Base-by-base conservation (phyloP, 2,888 invertebrate species). In the Mesochorus sp. region DNA sequence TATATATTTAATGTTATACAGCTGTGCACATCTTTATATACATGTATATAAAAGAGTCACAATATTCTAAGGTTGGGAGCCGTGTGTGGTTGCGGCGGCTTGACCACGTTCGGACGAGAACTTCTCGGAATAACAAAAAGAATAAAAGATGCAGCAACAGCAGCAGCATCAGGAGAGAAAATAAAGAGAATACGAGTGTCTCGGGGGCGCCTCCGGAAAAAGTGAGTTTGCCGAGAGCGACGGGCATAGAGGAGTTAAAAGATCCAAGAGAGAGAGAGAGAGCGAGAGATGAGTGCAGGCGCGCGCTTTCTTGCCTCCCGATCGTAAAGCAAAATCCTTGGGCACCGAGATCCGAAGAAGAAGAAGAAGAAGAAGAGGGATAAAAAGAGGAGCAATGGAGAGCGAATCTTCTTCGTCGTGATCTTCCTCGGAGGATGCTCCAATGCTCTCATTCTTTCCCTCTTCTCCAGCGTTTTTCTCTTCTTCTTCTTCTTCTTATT, bases 301-400 rank as follows among this genome's bases (percentile, higher is more conserved):
- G 79, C 67, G 75, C 71, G 71, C 73, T 64, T 73, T 79, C 81
- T 85, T 85, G 53, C 73, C 80, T 31, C 47, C 12, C 81, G 81
- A 85, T 84, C 85, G 85, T 87, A 85, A 86, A 88, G 84, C 85
- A 84, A 86, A 86, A 86, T 86, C 83, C 84, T 84, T 81, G 81
- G 82, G 70, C 81, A 79, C 76, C 80, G 82, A 75, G 81, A 76
- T 77, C 82, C 80, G 64, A 55, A 59, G 70, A 67, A 59, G 75
- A 53, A 51, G 51, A 51, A 26, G 24, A 68, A 68, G 55, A 57
- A 68, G 49, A 62, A 51, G 59, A n/a, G n/a, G n/a, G n/a, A n/a
- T n/a, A n/a, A n/a, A n/a, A 51, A 62, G 61, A 64, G 39, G 62
- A 70, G 66, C 51, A 51, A 53, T 28, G 66, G 44, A 21, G 49